Evolutionary conservation across 2,113 vertebrate genomes (phyloP), one percentile per base, ranked within the genome.

Genomic region (Anoura caudifer): DNA sequence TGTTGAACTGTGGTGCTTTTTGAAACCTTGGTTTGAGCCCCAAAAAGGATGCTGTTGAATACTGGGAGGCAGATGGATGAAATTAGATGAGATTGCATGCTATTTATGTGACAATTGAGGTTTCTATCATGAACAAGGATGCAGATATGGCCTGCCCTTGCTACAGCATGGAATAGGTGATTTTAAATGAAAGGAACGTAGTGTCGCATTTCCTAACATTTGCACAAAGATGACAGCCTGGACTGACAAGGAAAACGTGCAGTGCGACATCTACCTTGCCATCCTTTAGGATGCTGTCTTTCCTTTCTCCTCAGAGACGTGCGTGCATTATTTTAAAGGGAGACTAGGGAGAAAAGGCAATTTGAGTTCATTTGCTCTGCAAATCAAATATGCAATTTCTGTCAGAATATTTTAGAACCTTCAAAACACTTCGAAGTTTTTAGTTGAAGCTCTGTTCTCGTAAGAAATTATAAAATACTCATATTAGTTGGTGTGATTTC

Each of bases 341-440:
- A 17, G 19, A 79, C 73, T 63, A 92, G 14, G 36, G 36, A 56
- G 20, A 77, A 56, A 75, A 91, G 7, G n/a, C 52, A 54, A 50
- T 90, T 22, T 96, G 82, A 80, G 95, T 97, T 90, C 3, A 13
- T 93, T 96, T 87, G 47, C 65, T 67, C 20, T 24, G 10, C 59
- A 61, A 61, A 61, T 61, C 5, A 61, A 50, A 87, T 90, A 87
- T 90, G 31, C 33, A 84, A 72, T 95, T 87, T 90, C 52, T 76
- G 20, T 95, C 50, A 70, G 80, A 92, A 47, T 94, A 90, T 90
- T 95, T 95, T 83, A 94, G 43, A 50, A 59, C 36, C 4, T 65
- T 76, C 76, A 70, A 86, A 92, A 91, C 3, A 65, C 17, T 84
- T 65, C 0, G 7, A 47, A 77, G 59, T 5, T 38, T 85, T 89